These are phyloP conservation scores for Danaus plexippus DNA, from an alignment of 1,140 invertebrate species.

Conservation along the genomic window DNA sequence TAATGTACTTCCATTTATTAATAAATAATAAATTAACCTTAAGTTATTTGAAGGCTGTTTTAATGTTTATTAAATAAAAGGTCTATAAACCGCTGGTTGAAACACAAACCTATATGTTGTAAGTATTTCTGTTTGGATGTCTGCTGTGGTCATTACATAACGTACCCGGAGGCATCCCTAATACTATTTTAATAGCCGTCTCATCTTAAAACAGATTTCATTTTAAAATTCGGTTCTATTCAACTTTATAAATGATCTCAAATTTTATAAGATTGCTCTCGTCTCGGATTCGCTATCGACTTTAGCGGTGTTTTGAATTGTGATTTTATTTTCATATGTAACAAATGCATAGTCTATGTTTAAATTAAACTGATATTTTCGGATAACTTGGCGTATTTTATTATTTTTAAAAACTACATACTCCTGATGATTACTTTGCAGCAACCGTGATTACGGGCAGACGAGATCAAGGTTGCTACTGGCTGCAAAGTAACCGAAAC, in stretches of 20 bases:
- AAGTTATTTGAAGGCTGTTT: not conserved
- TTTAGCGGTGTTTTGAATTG: no score
- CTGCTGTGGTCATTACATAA: constrained; percentile 29
- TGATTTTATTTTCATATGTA: no score
- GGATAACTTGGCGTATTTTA: no score
- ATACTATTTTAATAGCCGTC: constrained; percentile 41
- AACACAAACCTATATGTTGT: constrained; percentile 18
- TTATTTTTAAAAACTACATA: no score
- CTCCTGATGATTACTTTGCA: no score
- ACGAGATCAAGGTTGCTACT: no score
- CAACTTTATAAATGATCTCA: constrained; percentile 9
- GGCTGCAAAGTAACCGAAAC: no score
- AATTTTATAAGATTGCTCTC: constrained; percentile 11
- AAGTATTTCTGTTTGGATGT: constrained; percentile 22
- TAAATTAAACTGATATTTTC: no score
- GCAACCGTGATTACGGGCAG: no score
- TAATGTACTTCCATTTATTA: constrained; percentile 12
- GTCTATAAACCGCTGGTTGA: constrained; percentile 14
- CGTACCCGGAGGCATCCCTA: constrained; percentile 28
- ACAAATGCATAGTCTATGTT: no score
- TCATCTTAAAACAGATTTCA: constrained; percentile 4
- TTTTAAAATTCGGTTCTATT: constrained; percentile 4
- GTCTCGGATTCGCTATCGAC: not conserved
- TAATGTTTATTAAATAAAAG: constrained; percentile 3
- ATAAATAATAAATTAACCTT: not conserved